Conservation (phyloP, 2,888 invertebrate species). For the Drosophila barbarae region DNA sequence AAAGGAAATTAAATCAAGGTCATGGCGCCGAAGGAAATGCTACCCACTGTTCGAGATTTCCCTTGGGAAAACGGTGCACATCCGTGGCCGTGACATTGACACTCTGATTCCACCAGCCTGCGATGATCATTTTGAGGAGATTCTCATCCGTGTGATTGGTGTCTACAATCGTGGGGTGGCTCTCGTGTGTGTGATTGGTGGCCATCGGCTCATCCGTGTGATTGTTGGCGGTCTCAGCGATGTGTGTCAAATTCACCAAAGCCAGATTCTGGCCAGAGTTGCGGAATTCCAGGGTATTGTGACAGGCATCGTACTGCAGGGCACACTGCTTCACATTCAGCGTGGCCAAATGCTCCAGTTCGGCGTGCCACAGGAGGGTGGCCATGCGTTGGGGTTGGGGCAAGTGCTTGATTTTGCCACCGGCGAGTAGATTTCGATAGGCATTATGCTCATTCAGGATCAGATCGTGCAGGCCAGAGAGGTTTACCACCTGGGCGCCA, state of each 20-base stretch:
- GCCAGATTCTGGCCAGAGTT: constrained; percentile 62
- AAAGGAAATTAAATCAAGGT: background rate
- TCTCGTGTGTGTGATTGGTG: background rate
- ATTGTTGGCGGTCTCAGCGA: background rate
- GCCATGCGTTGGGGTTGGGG: constrained; percentile 57
- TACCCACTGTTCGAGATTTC: constrained; percentile 49
- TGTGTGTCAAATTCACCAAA: constrained; percentile 14
- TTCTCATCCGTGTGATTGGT: background rate
- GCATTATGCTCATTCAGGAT: constrained; percentile 56
- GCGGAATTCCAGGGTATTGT: constrained; percentile 49
- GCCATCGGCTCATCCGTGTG: constrained; percentile 24
- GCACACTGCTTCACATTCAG: constrained; percentile 57
- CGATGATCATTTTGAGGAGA: constrained; percentile 24
- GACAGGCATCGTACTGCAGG: constrained; percentile 47
- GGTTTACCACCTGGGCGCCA: constrained; percentile 40
- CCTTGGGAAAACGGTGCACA: constrained; percentile 49
- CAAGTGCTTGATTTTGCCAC: constrained; percentile 43
- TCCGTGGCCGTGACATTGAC: constrained; percentile 39
- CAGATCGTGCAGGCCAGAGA: constrained; percentile 30
- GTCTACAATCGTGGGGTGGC: constrained; percentile 12
- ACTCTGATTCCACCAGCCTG: constrained; percentile 57
- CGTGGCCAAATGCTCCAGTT: constrained; percentile 50
- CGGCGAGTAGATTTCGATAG: constrained; percentile 49
- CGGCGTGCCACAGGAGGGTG: constrained; percentile 51
- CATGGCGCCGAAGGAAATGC: background rate